phyloP scores from a whole-genome alignment of 2,113 vertebrate species.

The Lepus americanus region DNA sequence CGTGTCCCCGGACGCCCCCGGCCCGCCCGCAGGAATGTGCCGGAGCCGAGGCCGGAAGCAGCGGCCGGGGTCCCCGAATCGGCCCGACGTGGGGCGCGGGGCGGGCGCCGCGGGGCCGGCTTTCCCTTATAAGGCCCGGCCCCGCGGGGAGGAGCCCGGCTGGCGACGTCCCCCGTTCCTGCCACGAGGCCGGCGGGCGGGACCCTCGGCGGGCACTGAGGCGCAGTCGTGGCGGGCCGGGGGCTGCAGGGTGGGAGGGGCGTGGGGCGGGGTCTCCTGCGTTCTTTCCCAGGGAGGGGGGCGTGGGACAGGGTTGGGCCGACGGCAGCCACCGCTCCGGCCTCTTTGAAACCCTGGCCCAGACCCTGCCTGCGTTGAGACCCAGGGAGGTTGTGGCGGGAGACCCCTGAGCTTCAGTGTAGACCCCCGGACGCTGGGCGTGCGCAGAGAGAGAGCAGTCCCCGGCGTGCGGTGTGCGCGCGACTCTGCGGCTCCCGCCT shows the following conservation, averaged over 20 bases:
- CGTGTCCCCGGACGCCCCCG: background rate
- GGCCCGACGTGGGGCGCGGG: background rate
- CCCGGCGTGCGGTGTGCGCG: no score
- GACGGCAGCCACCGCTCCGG: background rate
- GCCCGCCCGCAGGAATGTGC: conserved; percentile 61
- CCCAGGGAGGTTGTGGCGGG: background rate
- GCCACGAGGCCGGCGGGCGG: conserved; percentile 70
- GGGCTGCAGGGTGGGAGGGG: background rate
- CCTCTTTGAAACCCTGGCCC: background rate
- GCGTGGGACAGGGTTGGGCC: background rate
- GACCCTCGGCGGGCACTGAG: background rate
- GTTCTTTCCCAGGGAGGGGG: background rate
- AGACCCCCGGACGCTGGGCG: background rate
- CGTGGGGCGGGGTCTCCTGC: background rate
- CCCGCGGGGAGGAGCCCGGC: conserved; percentile 72
- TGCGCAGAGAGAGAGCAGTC: background rate
- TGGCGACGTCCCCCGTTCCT: conserved; percentile 45
- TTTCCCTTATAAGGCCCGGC: conserved; percentile 75
- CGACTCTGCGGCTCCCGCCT: conserved; percentile 46
- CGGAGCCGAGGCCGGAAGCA: conserved; percentile 45
- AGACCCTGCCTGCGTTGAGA: background rate
- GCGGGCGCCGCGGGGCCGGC: background rate
- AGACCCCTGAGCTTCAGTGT: background rate
- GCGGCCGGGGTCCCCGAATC: background rate
- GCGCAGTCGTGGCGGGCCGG: background rate